These are phyloP conservation scores for Macaria notata DNA, from an alignment of 2,888 invertebrate species.

Conservation along the genomic window DNA sequence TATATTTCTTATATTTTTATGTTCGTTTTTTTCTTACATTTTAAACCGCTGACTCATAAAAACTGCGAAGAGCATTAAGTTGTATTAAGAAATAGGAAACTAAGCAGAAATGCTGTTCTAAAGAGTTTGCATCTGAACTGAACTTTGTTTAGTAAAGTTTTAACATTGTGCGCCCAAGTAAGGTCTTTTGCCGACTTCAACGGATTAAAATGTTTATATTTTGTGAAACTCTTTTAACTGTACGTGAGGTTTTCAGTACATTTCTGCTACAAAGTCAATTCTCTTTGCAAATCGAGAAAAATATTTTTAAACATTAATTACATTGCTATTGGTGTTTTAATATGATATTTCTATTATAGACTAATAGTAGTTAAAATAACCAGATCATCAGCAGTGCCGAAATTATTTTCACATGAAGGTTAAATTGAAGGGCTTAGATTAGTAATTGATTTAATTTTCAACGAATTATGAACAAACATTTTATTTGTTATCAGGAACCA, in stretches of 20 bases:
- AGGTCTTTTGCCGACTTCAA: slow-evolving; percentile 45
- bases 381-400: too few relatives aligned
- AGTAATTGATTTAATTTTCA: too few relatives aligned
- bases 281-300: too few relatives aligned
- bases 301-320: too few relatives aligned
- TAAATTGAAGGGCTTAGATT: too few relatives aligned
- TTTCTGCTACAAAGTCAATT: too few relatives aligned
- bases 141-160: slow-evolving; percentile 76
- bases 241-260: not conserved
- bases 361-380: too few relatives aligned
- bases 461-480: too few relatives aligned
- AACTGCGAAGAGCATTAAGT: slow-evolving; percentile 53
- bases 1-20: slow-evolving; percentile 71
- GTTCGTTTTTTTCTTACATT: slow-evolving; percentile 35
- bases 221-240: slow-evolving; percentile 8
- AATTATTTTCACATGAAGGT: too few relatives aligned
- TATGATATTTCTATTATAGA: too few relatives aligned
- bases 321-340: too few relatives aligned
- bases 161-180: slow-evolving; percentile 60
- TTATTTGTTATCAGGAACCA: too few relatives aligned
- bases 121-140: slow-evolving; percentile 74
- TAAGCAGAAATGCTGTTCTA: slow-evolving; percentile 75
- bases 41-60: slow-evolving; percentile 42
- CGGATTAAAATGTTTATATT: slow-evolving; percentile 20
- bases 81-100: slow-evolving; percentile 81